Percentiles rank a stretch among this genome's conserved stretches.
These are phyloP conservation scores for Eretmochelys imbricata DNA, from an alignment of 2,113 vertebrate species.

Conservation along the genomic window DNA sequence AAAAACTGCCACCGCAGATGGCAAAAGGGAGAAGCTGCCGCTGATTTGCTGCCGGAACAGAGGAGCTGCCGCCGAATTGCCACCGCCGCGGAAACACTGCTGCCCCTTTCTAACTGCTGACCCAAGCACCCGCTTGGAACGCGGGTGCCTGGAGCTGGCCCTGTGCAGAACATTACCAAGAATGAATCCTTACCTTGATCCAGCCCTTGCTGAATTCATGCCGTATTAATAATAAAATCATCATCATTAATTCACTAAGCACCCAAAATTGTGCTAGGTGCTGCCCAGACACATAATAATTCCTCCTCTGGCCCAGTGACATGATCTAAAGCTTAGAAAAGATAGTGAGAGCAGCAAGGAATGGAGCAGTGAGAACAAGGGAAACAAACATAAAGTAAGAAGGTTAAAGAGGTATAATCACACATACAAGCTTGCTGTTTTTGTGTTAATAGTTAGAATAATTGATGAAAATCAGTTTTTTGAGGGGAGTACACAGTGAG, in stretches of 20 bases:
- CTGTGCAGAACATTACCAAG: not conserved
- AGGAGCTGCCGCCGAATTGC: too few relatives aligned
- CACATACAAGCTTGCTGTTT: too few relatives aligned
- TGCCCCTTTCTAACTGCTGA: too few relatives aligned
- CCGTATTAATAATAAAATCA: conserved; percentile 35
- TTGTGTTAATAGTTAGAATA: not conserved
- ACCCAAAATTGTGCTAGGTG: not conserved
- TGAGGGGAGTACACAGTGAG: not conserved
- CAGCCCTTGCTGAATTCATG: conserved; percentile 19
- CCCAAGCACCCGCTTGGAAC: too few relatives aligned
- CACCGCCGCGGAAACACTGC: too few relatives aligned
- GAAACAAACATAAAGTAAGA: not conserved
- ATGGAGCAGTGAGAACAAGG: not conserved
- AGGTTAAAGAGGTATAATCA: not conserved
- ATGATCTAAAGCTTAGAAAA: not conserved
- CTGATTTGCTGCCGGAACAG: too few relatives aligned
- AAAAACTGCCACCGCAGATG: too few relatives aligned
- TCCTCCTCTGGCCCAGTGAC: too few relatives aligned
- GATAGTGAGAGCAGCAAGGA: not conserved
- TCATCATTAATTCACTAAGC: conserved; percentile 35
- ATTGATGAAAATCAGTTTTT: not conserved
- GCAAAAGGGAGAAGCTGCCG: too few relatives aligned
- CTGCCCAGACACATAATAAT: not conserved
- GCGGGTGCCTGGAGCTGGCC: too few relatives aligned
- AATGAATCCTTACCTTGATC: not conserved